Evolutionary conservation across 2,797 vertebrate species (phyloP), one percentile per base, ranked within the genome.

Genomic region (Channa striata): DNA sequence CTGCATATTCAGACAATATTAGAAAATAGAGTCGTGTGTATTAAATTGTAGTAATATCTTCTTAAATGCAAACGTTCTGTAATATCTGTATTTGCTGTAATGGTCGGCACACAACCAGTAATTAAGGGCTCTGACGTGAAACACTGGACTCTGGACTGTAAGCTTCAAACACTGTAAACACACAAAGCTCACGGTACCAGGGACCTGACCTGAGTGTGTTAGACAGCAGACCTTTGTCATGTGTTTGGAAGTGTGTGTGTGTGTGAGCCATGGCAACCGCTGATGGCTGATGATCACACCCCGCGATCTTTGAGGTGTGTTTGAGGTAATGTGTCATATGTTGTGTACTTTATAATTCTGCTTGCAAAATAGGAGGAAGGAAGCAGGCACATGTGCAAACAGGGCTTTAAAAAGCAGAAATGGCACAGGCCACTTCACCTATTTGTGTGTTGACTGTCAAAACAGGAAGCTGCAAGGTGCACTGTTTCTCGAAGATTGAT

Each of bases 331-430:
- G 76, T 44, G 56, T 83, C 75, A 78, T 16, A 42, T 42, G 30
- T 43, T 1, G 6, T 37, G 11, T 11, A 21, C 46, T 34, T 21
- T 65, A 30, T 39, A 33, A 53, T 19, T 64, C 42, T 39, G 23
- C 59, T 74, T 65, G 56, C 46, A 43, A 67, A 68, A 62, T 37
- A 68, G 8, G 69, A 74, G 70, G 86, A 79, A 90, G 90, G 89
- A 91, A 90, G 72, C 65, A 2, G 56, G 61, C 53, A 49, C 77
- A 77, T 89, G 75, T 83, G 72, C 59, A 86, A 92, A 89, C 53
- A 63, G 67, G 39, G 51, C 48, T 67, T 76, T 40, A 82, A 63
- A 91, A 89, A 90, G 81, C 65, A 77, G 87, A 91, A 92, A 63
- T 67, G 20, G 51, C 30, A 25, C 30, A 20, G 19, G 30, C 54